A percentile compares a stretch with the other conserved stretches of the same genome.
phyloP scores from a whole-genome alignment of 64 coral and sea anemone species.

The Acropora tenuis region DNA sequence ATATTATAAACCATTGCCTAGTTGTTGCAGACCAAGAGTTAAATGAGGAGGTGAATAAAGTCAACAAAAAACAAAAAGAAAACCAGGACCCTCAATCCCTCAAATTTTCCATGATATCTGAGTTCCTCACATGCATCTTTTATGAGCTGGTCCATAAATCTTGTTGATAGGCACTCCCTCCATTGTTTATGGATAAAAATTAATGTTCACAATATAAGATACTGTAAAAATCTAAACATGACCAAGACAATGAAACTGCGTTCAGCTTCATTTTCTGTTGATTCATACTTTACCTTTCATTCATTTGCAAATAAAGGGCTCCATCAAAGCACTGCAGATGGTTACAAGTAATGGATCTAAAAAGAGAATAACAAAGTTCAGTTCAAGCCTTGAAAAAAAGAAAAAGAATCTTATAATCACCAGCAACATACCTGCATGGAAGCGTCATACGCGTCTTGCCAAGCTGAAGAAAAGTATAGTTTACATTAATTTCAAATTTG shows the following conservation, averaged over 20 bases:
- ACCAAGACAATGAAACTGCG: neutral
- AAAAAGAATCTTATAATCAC: neutral
- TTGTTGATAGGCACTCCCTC: no score
- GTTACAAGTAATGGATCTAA: constrained; percentile 85
- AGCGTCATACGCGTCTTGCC: constrained; percentile 97
- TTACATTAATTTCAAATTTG: no score
- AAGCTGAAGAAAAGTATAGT: constrained; percentile 58
- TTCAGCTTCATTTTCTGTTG: neutral
- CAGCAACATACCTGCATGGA: constrained; percentile 83
- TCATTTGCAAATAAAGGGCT: constrained; percentile 98
- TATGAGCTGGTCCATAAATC: no score
- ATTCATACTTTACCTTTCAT: constrained; percentile 80
- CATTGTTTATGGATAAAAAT: no score
- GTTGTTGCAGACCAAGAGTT: no score
- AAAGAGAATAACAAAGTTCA: neutral
- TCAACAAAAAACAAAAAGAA: no score
- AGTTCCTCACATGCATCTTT: no score
- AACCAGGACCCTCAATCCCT: no score
- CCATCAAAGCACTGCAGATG: constrained; percentile 98
- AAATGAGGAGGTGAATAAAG: no score
- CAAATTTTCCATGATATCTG: no score
- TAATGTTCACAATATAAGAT: no score
- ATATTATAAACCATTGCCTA: no score
- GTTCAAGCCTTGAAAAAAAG: neutral
- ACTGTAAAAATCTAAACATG: neutral